phyloP scores from a whole-genome alignment of 2,113 vertebrate genomes.

The Apistogramma diplotaenia region DNA sequence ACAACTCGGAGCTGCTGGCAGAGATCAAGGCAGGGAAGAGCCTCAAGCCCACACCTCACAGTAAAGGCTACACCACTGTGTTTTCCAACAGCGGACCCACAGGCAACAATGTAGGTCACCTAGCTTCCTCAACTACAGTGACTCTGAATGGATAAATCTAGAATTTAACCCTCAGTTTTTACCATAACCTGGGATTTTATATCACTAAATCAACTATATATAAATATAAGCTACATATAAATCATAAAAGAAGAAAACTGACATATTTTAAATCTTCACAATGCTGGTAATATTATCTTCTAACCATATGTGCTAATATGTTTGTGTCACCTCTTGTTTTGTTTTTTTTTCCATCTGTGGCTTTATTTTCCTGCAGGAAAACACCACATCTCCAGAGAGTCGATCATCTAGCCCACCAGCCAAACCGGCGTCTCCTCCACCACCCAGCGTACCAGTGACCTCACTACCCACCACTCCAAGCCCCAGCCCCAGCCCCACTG shows the following conservation, averaged over 20 bases:
- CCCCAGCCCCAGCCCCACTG: slow-evolving; percentile 68
- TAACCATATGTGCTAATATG: neutral
- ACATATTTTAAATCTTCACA: neutral
- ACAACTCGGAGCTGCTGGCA: slow-evolving; percentile 96
- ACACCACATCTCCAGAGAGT: slow-evolving; percentile 60
- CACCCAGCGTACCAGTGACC: neutral
- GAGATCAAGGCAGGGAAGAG: slow-evolving; percentile 97
- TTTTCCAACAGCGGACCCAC: slow-evolving; percentile 85
- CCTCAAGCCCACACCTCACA: slow-evolving; percentile 94
- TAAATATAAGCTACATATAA: neutral
- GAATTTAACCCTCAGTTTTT: neutral
- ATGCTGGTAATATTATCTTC: neutral
- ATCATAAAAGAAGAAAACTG: neutral
- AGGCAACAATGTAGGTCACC: slow-evolving; percentile 79
- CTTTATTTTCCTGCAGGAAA: slow-evolving; percentile 54
- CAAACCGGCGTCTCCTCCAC: slow-evolving; percentile 56
- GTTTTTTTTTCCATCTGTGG: neutral
- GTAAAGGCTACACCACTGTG: slow-evolving; percentile 92
- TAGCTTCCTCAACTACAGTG: neutral
- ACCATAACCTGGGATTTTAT: neutral
- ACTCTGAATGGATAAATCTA: neutral
- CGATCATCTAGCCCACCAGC: slow-evolving; percentile 47
- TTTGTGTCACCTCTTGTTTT: neutral
- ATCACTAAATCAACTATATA: neutral
- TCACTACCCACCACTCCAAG: slow-evolving; percentile 65